Evolutionary conservation across 2,888 invertebrate genomes (phyloP).

Genomic region (Caenorhabditis uteleia): DNA sequence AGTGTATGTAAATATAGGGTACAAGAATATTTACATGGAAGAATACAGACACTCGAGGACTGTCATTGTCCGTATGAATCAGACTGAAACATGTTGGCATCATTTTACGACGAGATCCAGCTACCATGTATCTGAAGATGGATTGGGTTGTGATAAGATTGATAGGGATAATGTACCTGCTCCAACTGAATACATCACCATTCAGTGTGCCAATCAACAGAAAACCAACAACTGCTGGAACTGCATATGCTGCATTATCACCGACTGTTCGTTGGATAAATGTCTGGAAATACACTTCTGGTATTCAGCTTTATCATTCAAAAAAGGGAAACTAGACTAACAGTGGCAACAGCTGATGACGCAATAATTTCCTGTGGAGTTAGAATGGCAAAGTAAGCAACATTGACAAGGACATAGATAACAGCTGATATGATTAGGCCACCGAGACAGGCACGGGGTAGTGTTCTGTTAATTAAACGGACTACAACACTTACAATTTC

Average conservation of each 20-base stretch:
- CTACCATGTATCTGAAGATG: slow-evolving; percentile 46
- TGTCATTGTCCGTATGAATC: slow-evolving; percentile 50
- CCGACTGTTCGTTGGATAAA: slow-evolving; percentile 49
- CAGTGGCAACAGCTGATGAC: slow-evolving; percentile 50
- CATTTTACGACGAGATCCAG: slow-evolving; percentile 46
- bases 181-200: slow-evolving; percentile 50
- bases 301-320: no score
- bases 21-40: slow-evolving; percentile 31
- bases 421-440: slow-evolving; percentile 40
- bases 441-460: slow-evolving; percentile 43
- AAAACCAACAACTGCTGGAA: slow-evolving; percentile 49
- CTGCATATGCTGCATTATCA: slow-evolving; percentile 36
- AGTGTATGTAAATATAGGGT: not conserved
- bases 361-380: slow-evolving; percentile 44
- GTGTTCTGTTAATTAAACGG: slow-evolving; percentile 27
- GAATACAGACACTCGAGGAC: slow-evolving; percentile 47
- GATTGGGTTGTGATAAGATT: slow-evolving; percentile 8
- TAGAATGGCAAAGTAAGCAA: slow-evolving; percentile 46
- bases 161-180: slow-evolving; percentile 16
- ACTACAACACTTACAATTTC: not conserved
- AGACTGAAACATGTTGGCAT: slow-evolving; percentile 49
- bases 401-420: slow-evolving; percentile 44
- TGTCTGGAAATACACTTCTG: slow-evolving; percentile 27
- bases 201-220: slow-evolving; percentile 50
- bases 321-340: slow-evolving; percentile 8